A percentile compares a stretch with the other conserved stretches of the same genome.
phyloP scores from a whole-genome alignment of 2,797 vertebrate genomes.

The Columba guinea region DNA sequence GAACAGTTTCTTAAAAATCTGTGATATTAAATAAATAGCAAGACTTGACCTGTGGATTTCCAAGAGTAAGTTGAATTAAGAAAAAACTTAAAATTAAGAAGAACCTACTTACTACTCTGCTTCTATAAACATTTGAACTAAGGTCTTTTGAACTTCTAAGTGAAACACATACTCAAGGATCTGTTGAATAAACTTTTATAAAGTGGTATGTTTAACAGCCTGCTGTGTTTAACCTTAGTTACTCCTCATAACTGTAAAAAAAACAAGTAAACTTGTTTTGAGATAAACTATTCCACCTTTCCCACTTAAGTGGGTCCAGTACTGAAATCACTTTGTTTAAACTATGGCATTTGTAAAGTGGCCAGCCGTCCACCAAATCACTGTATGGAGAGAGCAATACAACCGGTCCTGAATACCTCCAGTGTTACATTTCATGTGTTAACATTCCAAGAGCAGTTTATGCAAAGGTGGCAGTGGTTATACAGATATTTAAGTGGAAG shows the following conservation, averaged over 20 bases:
- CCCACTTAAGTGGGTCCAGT: background rate
- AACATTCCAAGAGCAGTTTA: background rate
- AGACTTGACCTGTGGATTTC: background rate
- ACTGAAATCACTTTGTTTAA: background rate
- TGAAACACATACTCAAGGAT: background rate
- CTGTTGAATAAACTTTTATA: background rate
- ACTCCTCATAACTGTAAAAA: background rate
- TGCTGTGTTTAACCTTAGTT: background rate
- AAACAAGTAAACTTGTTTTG: background rate
- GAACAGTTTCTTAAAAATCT: background rate
- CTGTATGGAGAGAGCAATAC: background rate
- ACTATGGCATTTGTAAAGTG: background rate
- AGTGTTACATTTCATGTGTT: background rate
- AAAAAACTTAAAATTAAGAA: background rate
- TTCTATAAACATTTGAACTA: background rate
- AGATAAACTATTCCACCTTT: background rate
- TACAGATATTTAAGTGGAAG: background rate
- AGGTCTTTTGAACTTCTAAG: background rate
- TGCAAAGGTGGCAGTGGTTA: background rate
- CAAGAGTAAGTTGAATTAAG: background rate
- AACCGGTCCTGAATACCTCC: background rate
- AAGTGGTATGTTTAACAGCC: background rate
- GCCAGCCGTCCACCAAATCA: background rate
- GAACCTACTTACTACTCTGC: background rate
- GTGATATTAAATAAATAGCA: background rate